Base-by-base conservation (phyloP, 2,113 vertebrate species). In the Scophthalmus maximus region DNA sequence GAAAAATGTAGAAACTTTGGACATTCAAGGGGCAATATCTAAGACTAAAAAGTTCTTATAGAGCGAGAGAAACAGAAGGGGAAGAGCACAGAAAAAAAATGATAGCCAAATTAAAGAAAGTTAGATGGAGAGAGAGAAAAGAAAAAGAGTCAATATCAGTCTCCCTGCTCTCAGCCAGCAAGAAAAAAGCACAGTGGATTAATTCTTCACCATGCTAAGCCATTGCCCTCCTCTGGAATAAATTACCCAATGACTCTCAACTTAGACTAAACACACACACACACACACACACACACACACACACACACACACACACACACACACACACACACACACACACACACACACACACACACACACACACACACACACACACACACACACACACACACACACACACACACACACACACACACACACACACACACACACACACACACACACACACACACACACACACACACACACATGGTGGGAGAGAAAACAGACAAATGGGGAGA, bases 141-240 rank as follows among this genome's bases (percentile, higher is more conserved):
- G 22, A 67, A 74, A 71, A 70, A 72, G 69, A 71, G 44, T 65
- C 72, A 86, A 83, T 76, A 88, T 83, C 82, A 88, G 83, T 80
- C 62, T 73, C 27, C 9, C 65, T 82, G 46, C 66, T 74, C 66
- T 78, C 76, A 68, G 69, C 56, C 68, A 66, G 73, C 55, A 82
- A n/a, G 78, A 73, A 85, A 79, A 78, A 87, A 84, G 78, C 82
- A 92, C 92, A 93, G 92, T 91, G 84, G 88, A 92, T 90, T 91
- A 89, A 91, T 91, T 93, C 90, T 91, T 90, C 89, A 86, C 84
- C 71, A 81, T 68, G 68, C 72, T 63, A 88, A 88, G 89, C 76
- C 80, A 88, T 85, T 86, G 82, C 82, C 86, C 77, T 92, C 82
- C 86, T 82, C 85, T 87, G 86, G 90, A 93, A 93, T 92, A 90